A percentile compares a stretch with the other conserved stretches of the same genome.
Evolutionary conservation across 2,113 vertebrate species (phyloP).

Genomic region (Aspiorhynchus laticeps): DNA sequence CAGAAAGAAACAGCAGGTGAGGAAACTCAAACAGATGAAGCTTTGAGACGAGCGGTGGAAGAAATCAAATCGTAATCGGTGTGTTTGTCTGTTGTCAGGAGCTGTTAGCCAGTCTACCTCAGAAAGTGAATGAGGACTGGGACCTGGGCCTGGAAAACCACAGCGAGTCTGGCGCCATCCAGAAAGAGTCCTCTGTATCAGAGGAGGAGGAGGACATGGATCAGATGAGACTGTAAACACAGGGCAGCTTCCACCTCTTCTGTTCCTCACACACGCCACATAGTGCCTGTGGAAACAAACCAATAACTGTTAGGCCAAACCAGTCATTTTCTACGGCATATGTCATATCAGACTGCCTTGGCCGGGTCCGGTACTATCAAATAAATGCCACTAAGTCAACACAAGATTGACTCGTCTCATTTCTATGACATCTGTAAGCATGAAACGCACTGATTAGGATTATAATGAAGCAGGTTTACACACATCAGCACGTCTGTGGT

Average conservation of each 20-base stretch:
- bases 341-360: conserved; percentile 28
- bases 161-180: conserved; percentile 72
- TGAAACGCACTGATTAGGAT: background rate
- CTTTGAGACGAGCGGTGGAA: background rate
- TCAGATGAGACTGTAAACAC: conserved; percentile 75
- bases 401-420: background rate
- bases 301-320: conserved; percentile 59
- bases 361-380: conserved; percentile 19
- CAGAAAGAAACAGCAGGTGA: conserved; percentile 91
- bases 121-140: conserved; percentile 87
- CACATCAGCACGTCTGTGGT: too few species aligned
- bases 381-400: conserved; percentile 25
- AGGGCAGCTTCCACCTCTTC: conserved; percentile 49
- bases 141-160: conserved; percentile 79
- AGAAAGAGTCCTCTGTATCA: conserved; percentile 88
- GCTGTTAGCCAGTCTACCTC: conserved; percentile 94
- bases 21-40: background rate
- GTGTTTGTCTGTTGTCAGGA: conserved; percentile 73
- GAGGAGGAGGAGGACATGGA: conserved; percentile 80
- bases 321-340: conserved; percentile 13
- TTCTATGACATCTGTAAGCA: background rate
- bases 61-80: background rate
- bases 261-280: conserved; percentile 58
- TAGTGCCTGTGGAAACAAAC: conserved; percentile 73
- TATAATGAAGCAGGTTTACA: background rate